Evolutionary conservation across 2,797 vertebrate species (phyloP).

Genomic region (Channa striata): DNA sequence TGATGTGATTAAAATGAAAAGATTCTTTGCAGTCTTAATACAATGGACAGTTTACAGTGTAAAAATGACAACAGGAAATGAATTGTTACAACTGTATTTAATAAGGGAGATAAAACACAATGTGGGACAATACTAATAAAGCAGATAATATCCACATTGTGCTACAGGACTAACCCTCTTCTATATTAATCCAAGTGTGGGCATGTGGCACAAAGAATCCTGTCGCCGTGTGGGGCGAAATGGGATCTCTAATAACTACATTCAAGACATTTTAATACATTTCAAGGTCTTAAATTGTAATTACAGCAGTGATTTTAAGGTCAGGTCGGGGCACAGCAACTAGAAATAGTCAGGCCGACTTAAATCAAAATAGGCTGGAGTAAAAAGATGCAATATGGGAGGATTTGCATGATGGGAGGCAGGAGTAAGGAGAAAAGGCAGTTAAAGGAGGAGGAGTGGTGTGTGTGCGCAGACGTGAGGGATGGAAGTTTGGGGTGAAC

Average conservation of each 20-base stretch:
- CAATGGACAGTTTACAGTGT: background rate
- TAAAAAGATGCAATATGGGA: conserved; percentile 13
- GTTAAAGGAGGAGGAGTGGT: background rate
- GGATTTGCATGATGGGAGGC: conserved; percentile 36
- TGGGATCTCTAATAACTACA: conserved; percentile 47
- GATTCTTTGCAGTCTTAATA: conserved; percentile 6
- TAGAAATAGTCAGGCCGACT: background rate
- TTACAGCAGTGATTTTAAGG: conserved; percentile 33
- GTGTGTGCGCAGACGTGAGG: conserved; percentile 17
- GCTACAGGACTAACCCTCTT: conserved; percentile 26
- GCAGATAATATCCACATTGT: conserved; percentile 44
- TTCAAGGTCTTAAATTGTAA: conserved; percentile 33
- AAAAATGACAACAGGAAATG: conserved; percentile 23
- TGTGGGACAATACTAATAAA: conserved; percentile 42
- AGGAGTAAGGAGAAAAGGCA: conserved; percentile 7
- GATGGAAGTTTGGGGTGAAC: conserved; percentile 57
- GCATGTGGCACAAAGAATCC: conserved; percentile 38
- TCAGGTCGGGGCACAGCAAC: conserved; percentile 27
- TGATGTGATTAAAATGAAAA: conserved; percentile 26
- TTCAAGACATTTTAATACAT: conserved; percentile 43
- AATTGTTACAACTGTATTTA: conserved; percentile 36
- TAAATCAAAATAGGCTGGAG: conserved; percentile 18
- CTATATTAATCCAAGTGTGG: conserved; percentile 37
- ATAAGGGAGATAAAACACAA: conserved; percentile 43
- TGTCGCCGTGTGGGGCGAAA: conserved; percentile 37